Percentiles rank a stretch among this genome's conserved stretches.
phyloP scores from a whole-genome alignment of 2,888 invertebrate genomes.

The Mystacides longicornis region DNA sequence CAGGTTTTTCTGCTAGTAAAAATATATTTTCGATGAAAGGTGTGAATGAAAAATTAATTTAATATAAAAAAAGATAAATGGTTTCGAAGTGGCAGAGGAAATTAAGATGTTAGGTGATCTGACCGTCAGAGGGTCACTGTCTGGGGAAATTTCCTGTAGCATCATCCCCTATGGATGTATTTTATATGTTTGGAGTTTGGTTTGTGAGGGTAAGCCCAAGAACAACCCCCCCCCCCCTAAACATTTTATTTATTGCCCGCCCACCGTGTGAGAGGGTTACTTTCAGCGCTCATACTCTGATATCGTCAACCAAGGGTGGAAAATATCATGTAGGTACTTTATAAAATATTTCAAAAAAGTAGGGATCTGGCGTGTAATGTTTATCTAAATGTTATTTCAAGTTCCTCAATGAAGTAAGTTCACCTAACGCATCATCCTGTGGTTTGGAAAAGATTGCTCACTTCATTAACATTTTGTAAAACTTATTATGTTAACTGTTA shows the following conservation, averaged over 20 bases:
- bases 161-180: no score
- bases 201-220: background rate
- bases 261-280: background rate
- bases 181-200: background rate
- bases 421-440: no score
- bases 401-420: background rate
- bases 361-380: background rate
- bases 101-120: constrained; percentile 1
- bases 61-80: background rate
- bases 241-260: background rate
- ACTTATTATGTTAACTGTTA: no score
- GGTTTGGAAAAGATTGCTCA: no score
- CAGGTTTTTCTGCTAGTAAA: no score
- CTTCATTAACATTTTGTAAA: no score
- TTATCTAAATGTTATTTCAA: constrained; percentile 1
- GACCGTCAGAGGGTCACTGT: background rate
- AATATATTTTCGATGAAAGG: no score
- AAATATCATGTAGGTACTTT: no score
- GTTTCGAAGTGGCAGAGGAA: background rate
- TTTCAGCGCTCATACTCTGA: background rate
- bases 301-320: constrained; percentile 1
- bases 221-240: background rate
- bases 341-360: background rate
- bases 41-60: no score
- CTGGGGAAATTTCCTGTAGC: constrained; percentile 1